These are phyloP conservation scores for Abramis brama DNA, from an alignment of 2,113 vertebrate species.

Conservation along the genomic window DNA sequence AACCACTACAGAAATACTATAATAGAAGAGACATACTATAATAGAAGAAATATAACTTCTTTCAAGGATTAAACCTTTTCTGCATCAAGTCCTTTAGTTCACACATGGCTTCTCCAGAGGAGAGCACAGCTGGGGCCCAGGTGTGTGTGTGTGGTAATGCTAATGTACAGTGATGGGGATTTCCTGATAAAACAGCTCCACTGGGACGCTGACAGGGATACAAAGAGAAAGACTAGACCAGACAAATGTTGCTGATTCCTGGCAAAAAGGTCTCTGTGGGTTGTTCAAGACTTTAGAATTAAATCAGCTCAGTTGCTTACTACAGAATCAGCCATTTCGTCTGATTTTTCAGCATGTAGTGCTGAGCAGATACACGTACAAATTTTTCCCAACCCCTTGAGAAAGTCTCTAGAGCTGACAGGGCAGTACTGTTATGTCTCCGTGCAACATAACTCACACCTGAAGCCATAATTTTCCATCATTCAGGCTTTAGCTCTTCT, in stretches of 20 bases:
- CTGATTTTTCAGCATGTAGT: not conserved
- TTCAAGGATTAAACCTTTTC: slow-evolving; percentile 7
- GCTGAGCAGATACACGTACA: not conserved
- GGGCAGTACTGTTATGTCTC: slow-evolving; percentile 19
- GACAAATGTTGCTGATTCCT: slow-evolving; percentile 10
- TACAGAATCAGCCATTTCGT: slow-evolving; percentile 13
- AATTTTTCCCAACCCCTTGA: not conserved
- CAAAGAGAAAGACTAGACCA: slow-evolving; percentile 29
- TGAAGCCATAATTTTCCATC: slow-evolving; percentile 27
- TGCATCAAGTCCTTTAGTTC: slow-evolving; percentile 4
- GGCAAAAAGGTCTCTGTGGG: not conserved
- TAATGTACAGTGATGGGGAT: slow-evolving; percentile 29
- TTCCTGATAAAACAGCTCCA: slow-evolving; percentile 13
- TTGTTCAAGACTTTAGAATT: not conserved
- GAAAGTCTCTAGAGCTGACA: slow-evolving; percentile 28
- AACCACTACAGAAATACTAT: not conserved
- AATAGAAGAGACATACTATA: not conserved
- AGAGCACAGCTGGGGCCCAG: slow-evolving; percentile 6
- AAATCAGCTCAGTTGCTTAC: slow-evolving; percentile 17
- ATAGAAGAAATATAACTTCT: not conserved
- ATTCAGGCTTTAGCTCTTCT: slow-evolving; percentile 21
- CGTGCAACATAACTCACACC: slow-evolving; percentile 12
- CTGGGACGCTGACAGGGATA: not conserved
- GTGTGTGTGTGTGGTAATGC: slow-evolving; percentile 1
- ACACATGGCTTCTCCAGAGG: slow-evolving; percentile 11